These are phyloP conservation scores for Danio albolineatus DNA, from an alignment of 2,797 vertebrate species.

Conservation along the genomic window DNA sequence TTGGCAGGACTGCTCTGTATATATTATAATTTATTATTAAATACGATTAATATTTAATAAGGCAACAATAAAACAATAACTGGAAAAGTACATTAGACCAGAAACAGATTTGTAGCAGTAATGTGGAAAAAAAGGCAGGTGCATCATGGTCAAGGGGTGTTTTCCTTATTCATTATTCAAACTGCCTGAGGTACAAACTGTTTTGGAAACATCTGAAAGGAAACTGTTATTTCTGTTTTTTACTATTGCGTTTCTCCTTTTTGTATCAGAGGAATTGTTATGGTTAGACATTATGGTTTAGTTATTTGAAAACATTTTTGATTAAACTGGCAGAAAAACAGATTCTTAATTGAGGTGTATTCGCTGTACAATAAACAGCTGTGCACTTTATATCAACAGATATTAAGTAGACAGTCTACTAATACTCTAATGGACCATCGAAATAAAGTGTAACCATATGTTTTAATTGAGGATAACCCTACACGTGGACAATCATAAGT, in stretches of 20 bases:
- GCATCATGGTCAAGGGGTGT: slow-evolving; percentile 10
- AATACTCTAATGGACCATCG: too few species aligned
- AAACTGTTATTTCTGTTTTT: not conserved
- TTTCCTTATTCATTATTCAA: slow-evolving; percentile 13
- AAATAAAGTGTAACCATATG: too few species aligned
- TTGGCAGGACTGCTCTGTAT: not conserved
- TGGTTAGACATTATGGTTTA: not conserved
- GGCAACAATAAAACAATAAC: slow-evolving; percentile 18
- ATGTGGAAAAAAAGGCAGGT: not conserved
- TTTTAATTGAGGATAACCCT: too few species aligned
- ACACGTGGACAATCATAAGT: too few species aligned
- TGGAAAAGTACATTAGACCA: not conserved
- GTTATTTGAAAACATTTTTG: not conserved
- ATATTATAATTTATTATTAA: slow-evolving; percentile 20
- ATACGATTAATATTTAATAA: slow-evolving; percentile 24
- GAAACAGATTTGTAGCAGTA: slow-evolving; percentile 4
- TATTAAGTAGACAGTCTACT: too few species aligned
- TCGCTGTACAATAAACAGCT: not conserved
- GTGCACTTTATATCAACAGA: not conserved
- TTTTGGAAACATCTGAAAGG: not conserved
- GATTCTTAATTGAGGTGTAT: not conserved
- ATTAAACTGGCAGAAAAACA: too few species aligned
- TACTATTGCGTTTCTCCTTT: not conserved
- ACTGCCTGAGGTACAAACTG: not conserved
- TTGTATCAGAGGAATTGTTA: not conserved